phyloP scores from a whole-genome alignment of 2,888 invertebrate genomes.

The Agrochola lychnidis region DNA sequence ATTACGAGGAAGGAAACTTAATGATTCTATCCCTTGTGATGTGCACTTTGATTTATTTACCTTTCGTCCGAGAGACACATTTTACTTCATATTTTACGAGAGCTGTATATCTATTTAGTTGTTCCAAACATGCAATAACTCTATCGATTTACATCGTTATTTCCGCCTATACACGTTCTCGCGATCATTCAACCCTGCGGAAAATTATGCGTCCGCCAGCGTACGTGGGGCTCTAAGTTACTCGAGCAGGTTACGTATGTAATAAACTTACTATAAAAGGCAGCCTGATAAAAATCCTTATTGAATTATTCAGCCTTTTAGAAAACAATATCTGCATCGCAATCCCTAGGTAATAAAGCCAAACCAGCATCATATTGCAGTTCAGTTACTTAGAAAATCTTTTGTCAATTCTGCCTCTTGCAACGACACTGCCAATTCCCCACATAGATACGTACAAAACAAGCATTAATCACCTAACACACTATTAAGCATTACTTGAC shows the following conservation, averaged over 20 bases:
- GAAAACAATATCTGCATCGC: conserved; percentile 19
- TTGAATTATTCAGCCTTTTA: conserved; percentile 37
- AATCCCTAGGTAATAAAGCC: not conserved
- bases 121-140: conserved; percentile 56
- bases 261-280: conserved; percentile 29
- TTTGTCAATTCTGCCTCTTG: not conserved
- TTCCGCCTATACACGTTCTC: conserved; percentile 46
- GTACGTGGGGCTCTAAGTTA: conserved; percentile 43
- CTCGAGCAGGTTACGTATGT: conserved; percentile 33
- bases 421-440: not conserved
- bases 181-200: conserved; percentile 66
- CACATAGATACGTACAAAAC: not conserved
- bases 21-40: conserved; percentile 60
- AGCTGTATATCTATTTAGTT: conserved; percentile 50
- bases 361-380: not conserved
- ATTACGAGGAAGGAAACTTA: conserved; percentile 75
- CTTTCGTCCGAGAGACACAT: conserved; percentile 1
- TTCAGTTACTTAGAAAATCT: not conserved
- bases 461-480: not conserved
- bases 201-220: conserved; percentile 65
- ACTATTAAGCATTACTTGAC: too few relatives aligned
- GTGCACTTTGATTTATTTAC: conserved; percentile 54
- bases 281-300: conserved; percentile 25
- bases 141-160: conserved; percentile 55
- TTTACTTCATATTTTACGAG: conserved; percentile 54